phyloP scores from a whole-genome alignment of 2,113 vertebrate genomes.

The Istiophorus platypterus region DNA sequence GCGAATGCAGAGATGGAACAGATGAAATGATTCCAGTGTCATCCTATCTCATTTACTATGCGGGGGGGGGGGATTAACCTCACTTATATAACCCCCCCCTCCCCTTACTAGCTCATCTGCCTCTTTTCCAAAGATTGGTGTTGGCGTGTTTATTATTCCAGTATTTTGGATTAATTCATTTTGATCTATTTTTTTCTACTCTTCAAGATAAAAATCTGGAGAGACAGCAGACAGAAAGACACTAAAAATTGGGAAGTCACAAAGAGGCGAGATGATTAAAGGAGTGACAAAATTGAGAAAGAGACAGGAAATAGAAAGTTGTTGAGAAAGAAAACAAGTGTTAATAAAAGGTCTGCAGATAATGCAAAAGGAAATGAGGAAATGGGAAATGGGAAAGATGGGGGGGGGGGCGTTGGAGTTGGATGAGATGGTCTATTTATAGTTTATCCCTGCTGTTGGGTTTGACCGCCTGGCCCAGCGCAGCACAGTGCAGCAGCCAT shows the following conservation, averaged over 20 bases:
- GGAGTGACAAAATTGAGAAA: constrained; percentile 2
- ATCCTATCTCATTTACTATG: constrained; percentile 71
- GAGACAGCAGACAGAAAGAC: constrained; percentile 10
- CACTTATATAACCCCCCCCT: constrained; percentile 76
- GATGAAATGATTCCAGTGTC: constrained; percentile 74
- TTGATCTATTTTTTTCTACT: constrained; percentile 19
- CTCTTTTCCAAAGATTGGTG: constrained; percentile 40
- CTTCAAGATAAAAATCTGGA: constrained; percentile 15
- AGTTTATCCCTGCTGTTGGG: constrained; percentile 79
- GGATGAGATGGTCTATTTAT: constrained; percentile 76
- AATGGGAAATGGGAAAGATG: constrained; percentile 36
- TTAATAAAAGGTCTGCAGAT: constrained; percentile 54
- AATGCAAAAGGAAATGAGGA: constrained; percentile 43
- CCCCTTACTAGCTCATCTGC: constrained; percentile 50
- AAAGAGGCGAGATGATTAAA: constrained; percentile 16
- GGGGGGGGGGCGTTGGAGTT: constrained; percentile 35
- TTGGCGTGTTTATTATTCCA: constrained; percentile 55
- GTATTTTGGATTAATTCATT: not conserved
- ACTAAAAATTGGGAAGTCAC: constrained; percentile 9
- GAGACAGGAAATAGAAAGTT: constrained; percentile 16
- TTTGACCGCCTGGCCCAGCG: constrained; percentile 62
- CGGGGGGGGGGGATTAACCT: constrained; percentile 76
- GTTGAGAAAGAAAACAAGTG: not conserved
- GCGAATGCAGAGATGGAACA: constrained; percentile 51
- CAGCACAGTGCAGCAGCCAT: constrained; percentile 74